These are phyloP conservation scores for Chiropotes sagulatus DNA, from an alignment of 2,797 vertebrate species.

Conservation along the genomic window DNA sequence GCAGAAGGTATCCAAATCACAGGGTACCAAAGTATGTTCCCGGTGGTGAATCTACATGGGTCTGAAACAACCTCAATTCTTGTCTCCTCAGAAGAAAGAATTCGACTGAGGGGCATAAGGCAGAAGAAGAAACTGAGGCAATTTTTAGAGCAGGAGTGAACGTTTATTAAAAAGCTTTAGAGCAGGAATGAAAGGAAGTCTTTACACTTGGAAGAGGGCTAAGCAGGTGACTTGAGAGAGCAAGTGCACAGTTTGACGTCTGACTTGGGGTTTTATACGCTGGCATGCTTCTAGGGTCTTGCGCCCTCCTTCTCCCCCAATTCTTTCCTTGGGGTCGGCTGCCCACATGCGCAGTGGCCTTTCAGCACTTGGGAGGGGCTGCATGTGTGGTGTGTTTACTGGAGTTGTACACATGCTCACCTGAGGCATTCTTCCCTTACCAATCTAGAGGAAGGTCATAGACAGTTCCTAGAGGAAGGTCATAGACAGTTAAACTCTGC, in stretches of 20 bases:
- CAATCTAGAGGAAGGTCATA: background rate
- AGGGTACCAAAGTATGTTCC: background rate
- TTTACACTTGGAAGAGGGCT: background rate
- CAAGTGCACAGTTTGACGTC: background rate
- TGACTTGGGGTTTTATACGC: background rate
- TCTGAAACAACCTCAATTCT: background rate
- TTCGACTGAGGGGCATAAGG: background rate
- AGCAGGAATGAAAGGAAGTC: background rate
- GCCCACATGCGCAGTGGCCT: background rate
- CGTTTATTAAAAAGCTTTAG: background rate
- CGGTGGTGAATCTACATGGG: background rate
- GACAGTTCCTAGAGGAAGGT: background rate
- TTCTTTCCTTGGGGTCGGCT: background rate
- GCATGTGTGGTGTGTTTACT: background rate
- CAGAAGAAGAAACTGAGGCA: background rate
- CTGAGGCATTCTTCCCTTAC: background rate
- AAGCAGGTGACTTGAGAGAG: background rate
- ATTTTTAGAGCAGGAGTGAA: background rate
- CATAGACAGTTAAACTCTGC: background rate
- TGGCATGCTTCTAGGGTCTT: background rate
- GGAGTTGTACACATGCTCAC: background rate
- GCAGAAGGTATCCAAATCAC: background rate
- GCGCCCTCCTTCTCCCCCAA: background rate
- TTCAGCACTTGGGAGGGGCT: background rate
- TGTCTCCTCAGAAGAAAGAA: background rate